These are phyloP conservation scores for Agrotis segetum DNA, from an alignment of 2,888 invertebrate genomes.

Conservation along the genomic window DNA sequence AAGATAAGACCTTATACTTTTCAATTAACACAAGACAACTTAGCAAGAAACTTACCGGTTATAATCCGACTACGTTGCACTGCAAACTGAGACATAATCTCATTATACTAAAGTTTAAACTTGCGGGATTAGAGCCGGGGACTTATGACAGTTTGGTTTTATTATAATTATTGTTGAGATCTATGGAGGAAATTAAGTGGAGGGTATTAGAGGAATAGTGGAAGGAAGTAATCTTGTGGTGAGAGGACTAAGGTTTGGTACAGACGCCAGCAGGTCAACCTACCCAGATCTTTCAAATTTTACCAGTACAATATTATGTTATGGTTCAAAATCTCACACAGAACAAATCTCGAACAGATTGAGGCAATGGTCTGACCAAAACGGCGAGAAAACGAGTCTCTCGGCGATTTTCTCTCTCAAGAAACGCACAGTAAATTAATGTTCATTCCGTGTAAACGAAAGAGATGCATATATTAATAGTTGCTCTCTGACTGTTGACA, in stretches of 20 bases:
- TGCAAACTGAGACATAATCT: constrained; percentile 38
- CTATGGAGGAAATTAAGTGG: constrained; percentile 16
- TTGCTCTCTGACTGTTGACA: too few species aligned
- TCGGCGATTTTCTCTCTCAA: too few species aligned
- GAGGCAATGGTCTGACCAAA: too few species aligned
- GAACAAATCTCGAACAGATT: too few species aligned
- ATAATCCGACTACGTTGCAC: constrained; percentile 11
- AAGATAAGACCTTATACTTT: constrained; percentile 14
- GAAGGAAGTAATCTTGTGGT: constrained; percentile 3
- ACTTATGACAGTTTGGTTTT: constrained; percentile 41
- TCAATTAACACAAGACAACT: constrained; percentile 30
- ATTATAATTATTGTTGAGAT: constrained; percentile 39
- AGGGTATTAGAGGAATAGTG: constrained; percentile 10
- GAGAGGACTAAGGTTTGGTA: background rate
- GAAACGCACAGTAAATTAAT: too few species aligned
- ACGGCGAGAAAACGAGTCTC: too few species aligned
- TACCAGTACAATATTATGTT: too few species aligned
- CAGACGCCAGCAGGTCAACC: background rate
- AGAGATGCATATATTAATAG: too few species aligned
- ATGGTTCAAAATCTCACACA: too few species aligned
- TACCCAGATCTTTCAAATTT: too few species aligned
- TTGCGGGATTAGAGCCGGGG: constrained; percentile 33
- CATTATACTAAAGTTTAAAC: constrained; percentile 32
- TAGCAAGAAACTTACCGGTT: constrained; percentile 21
- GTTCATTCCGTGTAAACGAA: too few species aligned